Conservation (phyloP, 2,797 vertebrate genomes). For the Acrocephalus scirpaceus region DNA sequence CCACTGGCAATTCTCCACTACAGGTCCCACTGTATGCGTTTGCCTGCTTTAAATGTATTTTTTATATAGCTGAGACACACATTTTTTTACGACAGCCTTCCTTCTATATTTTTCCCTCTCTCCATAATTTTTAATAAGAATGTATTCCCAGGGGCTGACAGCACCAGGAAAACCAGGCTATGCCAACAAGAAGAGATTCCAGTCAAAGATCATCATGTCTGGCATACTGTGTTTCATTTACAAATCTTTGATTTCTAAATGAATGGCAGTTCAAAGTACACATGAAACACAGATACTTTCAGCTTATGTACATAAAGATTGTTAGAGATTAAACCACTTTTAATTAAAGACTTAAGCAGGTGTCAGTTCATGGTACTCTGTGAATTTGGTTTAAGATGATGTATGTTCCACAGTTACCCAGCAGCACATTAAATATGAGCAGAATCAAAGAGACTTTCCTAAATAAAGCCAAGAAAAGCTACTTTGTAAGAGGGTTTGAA, state of each 20-base stretch:
- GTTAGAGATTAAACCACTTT: conserved; percentile 45
- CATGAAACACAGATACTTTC: conserved; percentile 42
- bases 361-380: conserved; percentile 28
- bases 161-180: not conserved
- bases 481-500: not conserved
- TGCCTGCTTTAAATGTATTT: not conserved
- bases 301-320: conserved; percentile 45
- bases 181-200: conserved; percentile 35
- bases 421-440: not conserved
- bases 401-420: not conserved
- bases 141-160: not conserved
- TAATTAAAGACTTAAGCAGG: conserved; percentile 64
- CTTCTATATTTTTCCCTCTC: not conserved
- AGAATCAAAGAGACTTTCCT: conserved; percentile 49
- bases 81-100: not conserved
- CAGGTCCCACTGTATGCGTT: not conserved
- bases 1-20: not conserved
- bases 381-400: conserved; percentile 33
- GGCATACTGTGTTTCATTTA: conserved; percentile 22
- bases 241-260: conserved; percentile 64
- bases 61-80: not conserved
- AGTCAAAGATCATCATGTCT: conserved; percentile 9
- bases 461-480: conserved; percentile 2
- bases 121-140: not conserved
- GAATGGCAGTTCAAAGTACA: conserved; percentile 57